A percentile compares a stretch with the other conserved stretches of the same genome.
Conservation (phyloP, 2,888 invertebrate genomes). For the Acrocera orbiculus region DNA sequence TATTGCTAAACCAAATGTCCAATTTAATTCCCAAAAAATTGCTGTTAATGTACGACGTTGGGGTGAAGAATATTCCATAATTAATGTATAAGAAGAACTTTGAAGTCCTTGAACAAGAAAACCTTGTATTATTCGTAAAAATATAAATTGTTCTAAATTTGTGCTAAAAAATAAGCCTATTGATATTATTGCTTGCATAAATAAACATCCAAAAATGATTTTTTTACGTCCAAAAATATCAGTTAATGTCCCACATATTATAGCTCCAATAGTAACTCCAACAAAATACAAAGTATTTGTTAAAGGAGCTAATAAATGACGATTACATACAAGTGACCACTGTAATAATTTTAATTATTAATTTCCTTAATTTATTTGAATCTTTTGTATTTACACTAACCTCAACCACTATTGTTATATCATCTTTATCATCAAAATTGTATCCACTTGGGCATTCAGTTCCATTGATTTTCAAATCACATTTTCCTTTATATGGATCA, state of each 20-base stretch:
- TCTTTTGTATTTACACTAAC: conserved; percentile 6
- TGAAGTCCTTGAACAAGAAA: conserved; percentile 35
- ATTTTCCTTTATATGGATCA: conserved; percentile 3
- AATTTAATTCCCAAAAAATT: conserved; percentile 31
- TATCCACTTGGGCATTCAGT: conserved; percentile 16
- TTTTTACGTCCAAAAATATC: conserved; percentile 31
- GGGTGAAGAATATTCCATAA: conserved; percentile 33
- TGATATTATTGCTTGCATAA: conserved; percentile 24
- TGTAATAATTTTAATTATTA: neutral
- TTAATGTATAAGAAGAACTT: conserved; percentile 32
- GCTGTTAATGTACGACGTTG: conserved; percentile 32
- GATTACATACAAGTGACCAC: conserved; percentile 30
- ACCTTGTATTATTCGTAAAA: conserved; percentile 29
- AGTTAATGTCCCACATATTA: conserved; percentile 26
- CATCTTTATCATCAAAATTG: conserved; percentile 18
- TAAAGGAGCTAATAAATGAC: conserved; percentile 21
- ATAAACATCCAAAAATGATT: conserved; percentile 28
- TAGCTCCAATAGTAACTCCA: conserved; percentile 30
- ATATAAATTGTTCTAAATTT: conserved; percentile 25
- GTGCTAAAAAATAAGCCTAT: conserved; percentile 16
- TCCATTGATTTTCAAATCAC: conserved; percentile 11
- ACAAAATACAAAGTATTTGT: conserved; percentile 26
- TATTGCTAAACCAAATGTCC: conserved; percentile 31
- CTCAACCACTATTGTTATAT: conserved; percentile 13
- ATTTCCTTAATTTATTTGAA: too few species aligned